Base-by-base conservation (phyloP, 53 echinoderm and acorn worm species). In the Luidia sarsii region DNA sequence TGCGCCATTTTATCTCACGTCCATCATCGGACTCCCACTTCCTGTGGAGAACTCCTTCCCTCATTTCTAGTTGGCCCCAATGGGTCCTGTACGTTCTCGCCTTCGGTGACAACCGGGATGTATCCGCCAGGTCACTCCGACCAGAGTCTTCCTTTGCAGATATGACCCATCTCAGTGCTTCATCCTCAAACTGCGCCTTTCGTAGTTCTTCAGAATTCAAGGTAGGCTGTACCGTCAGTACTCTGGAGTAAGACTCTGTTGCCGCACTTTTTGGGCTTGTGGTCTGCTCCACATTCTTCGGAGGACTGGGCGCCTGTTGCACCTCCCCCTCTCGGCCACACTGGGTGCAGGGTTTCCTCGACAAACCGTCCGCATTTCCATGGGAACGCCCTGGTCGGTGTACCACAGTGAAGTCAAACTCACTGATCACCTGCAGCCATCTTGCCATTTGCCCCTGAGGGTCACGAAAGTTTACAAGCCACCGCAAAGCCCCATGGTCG, bases 1-100 rank as follows among this genome's bases (percentile, higher is more conserved):
- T 27, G 21, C 62, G 80, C 71, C 51, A 82, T 2, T 49, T 32
- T 1, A 51, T 11, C 22, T 64, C 41, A 37, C 60, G 13, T 16
- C 71, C 71, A 1, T 59, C 70, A 23, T 71, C 33, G 16, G 71
- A 59, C 50, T 83, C 83, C 71, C 83, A 71, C 18, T 48, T 57
- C 20, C 83, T 21, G 61, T 46, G 48, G 19, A 83, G 61, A 41
- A 71, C 57, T 23, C 62, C 62, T 10, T 41, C 36, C 25, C 59
- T 80, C 7, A 81, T 13, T 21, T 34, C 52, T 3, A 81, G 33
- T 9, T 52, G 39, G 43, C 67, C 67, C 82, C 55, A 67, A 19
- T 24, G 1, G 3, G n/a, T 22, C 67, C 52, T 66, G 25, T 66
- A 81, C 14, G 53, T 80, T 80, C 65, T 80, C 4, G 65, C 23